Percentiles rank a stretch among this genome's conserved stretches.
Evolutionary conservation across 2,113 vertebrate species (phyloP).

Genomic region (Alethe diademata): DNA sequence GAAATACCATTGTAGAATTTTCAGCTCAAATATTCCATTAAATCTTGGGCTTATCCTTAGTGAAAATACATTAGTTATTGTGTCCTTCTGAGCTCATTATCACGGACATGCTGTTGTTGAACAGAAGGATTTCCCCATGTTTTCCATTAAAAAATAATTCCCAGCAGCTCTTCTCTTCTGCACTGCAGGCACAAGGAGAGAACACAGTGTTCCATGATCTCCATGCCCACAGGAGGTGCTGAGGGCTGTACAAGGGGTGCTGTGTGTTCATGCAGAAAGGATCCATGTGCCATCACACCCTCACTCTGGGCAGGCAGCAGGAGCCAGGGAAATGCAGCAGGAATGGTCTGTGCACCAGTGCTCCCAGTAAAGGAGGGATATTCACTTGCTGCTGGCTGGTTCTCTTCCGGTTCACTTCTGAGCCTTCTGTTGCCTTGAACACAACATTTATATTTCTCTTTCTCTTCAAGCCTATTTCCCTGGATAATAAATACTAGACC

Average conservation of each 20-base stretch:
- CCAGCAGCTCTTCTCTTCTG: neutral
- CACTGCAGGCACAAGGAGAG: neutral
- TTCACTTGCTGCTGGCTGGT: neutral
- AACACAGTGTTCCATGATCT: neutral
- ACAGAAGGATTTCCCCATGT: neutral
- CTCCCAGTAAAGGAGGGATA: neutral
- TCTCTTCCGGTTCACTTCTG: neutral
- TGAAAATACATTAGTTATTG: neutral
- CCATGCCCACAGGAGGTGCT: neutral
- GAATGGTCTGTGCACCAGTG: neutral
- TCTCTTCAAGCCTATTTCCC: neutral
- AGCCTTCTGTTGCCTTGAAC: neutral
- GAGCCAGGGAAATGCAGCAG: neutral
- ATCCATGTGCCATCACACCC: neutral
- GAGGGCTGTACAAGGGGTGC: accelerated
- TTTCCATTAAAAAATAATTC: neutral
- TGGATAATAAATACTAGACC: neutral
- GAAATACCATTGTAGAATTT: neutral
- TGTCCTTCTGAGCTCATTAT: neutral
- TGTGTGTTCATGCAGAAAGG: neutral
- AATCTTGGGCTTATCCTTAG: neutral
- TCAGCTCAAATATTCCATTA: neutral
- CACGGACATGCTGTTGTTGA: neutral
- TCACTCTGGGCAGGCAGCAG: neutral
- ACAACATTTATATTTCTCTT: neutral